Evolutionary conservation across 1,140 invertebrate genomes (phyloP), one percentile per base, ranked within the genome.

Genomic region (Hermatobates lingyangjiaoensis): DNA sequence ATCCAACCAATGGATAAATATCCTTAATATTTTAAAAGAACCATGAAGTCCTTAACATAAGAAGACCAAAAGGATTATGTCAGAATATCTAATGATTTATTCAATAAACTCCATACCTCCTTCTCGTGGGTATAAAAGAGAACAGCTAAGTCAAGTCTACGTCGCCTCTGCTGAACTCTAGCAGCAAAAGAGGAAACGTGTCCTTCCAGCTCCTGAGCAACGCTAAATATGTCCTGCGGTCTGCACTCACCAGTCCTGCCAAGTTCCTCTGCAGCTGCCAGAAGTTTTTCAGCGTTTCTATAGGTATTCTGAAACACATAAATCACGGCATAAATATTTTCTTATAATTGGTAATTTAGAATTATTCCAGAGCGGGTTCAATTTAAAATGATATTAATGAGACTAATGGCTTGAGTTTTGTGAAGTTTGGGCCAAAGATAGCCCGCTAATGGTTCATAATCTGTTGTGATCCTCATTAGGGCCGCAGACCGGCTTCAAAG

Each of bases 111-210:
- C 38, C 60, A 66, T 57, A 94, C 86, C 73, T 96, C 90, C 68
- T 91, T 89, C 57, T 95, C 89, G 61, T 97, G 90, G 0, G 89
- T 88, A 67, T 95, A 97, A 66, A 98, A 95, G 24, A 89, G 74
- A 1, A 96, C 90, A 20, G 91, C 90, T 56, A 95, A 75, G 62
- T 96, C 87, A 5, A 98, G 75, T 21, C 93, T 74, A 4, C 85
- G 74, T 21, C 89, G 74, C n/a, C 93, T 70, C 58, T 90, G 80
- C 64, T 96, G 88, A n/a, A 97, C 87, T 15, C 90, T 73, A n/a
- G 85, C 78, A 1, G 91, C 86, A 67, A 97, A 98, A 50, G 83
- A 86, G n/a, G 82, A 79, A 15, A 88, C 85, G 61, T 94, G 87
- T 54, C 81, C 77, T 62, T 96, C 88, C 26, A 98, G 72, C 63